These are phyloP conservation scores for Luscinia megarhynchos DNA, from an alignment of 2,797 vertebrate genomes.

Conservation along the genomic window DNA sequence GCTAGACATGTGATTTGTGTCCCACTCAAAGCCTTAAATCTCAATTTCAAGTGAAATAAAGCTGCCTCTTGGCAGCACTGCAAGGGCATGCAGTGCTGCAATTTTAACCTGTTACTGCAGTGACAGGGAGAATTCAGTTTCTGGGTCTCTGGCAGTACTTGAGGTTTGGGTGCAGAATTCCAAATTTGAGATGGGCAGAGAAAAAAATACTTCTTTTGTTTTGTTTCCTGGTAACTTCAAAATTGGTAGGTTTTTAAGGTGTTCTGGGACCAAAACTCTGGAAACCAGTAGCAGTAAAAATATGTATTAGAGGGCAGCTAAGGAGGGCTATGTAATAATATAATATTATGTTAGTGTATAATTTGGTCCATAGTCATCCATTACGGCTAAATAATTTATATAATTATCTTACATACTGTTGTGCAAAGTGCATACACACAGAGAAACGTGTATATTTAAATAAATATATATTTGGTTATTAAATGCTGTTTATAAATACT, in stretches of 20 bases:
- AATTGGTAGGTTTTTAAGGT: background rate
- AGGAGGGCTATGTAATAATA: background rate
- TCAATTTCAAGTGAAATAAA: background rate
- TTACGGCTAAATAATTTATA: background rate
- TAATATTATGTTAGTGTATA: background rate
- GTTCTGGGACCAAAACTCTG: background rate
- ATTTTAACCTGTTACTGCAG: background rate
- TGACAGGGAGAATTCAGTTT: background rate
- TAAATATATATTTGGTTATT: background rate
- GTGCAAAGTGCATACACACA: background rate
- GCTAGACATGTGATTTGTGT: background rate
- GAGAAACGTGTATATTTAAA: background rate
- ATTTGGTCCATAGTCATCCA: background rate
- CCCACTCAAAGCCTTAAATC: background rate
- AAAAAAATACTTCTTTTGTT: background rate
- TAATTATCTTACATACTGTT: background rate
- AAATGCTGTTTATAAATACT: background rate
- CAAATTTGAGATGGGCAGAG: background rate
- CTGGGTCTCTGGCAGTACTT: background rate
- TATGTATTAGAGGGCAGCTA: background rate
- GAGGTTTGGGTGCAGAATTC: background rate
- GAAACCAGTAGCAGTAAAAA: background rate
- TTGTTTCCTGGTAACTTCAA: background rate
- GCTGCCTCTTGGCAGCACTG: background rate
- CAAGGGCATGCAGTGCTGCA: background rate